Percentiles rank a stretch among this genome's conserved stretches.
Evolutionary conservation across 1,140 invertebrate genomes (phyloP).

Genomic region (Drosophila trapezifrons): DNA sequence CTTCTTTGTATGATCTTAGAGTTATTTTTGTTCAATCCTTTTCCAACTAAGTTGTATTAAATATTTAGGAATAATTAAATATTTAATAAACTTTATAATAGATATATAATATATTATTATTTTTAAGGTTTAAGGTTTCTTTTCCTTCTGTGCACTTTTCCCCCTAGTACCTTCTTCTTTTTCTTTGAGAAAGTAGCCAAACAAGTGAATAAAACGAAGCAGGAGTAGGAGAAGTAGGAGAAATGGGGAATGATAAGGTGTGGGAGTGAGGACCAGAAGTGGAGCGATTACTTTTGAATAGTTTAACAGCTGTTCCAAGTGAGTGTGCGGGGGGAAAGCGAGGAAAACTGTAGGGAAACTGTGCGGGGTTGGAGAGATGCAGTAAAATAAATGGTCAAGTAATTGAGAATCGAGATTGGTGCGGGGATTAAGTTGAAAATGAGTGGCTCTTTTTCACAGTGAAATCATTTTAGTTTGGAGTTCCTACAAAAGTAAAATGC

Average conservation of each 20-base stretch:
- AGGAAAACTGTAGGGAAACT: not conserved
- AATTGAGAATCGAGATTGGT: constrained; percentile 48
- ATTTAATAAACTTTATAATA: not conserved
- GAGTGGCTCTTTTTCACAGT: constrained; percentile 33
- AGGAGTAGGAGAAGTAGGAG: constrained; percentile 9
- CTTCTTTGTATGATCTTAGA: not conserved
- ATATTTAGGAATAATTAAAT: not conserved
- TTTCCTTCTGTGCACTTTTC: not conserved
- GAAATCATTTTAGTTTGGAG: constrained; percentile 1
- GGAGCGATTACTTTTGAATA: constrained; percentile 52
- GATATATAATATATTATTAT: not conserved
- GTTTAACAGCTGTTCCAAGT: constrained; percentile 46
- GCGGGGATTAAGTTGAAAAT: constrained; percentile 47
- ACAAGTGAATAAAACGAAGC: constrained; percentile 51
- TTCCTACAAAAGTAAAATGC: constrained; percentile 6
- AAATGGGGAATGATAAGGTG: constrained; percentile 11
- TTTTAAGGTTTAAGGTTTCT: too few relatives aligned
- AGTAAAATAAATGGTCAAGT: constrained; percentile 52
- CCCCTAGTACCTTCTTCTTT: constrained; percentile 22
- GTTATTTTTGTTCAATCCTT: not conserved
- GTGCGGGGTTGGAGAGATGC: constrained; percentile 12
- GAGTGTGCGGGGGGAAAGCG: constrained; percentile 19
- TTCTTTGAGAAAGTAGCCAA: constrained; percentile 67
- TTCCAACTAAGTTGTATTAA: too few relatives aligned
- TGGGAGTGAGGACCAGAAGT: constrained; percentile 41